Conservation (phyloP, 2,113 vertebrate genomes). For the Burhinus bistriatus region DNA sequence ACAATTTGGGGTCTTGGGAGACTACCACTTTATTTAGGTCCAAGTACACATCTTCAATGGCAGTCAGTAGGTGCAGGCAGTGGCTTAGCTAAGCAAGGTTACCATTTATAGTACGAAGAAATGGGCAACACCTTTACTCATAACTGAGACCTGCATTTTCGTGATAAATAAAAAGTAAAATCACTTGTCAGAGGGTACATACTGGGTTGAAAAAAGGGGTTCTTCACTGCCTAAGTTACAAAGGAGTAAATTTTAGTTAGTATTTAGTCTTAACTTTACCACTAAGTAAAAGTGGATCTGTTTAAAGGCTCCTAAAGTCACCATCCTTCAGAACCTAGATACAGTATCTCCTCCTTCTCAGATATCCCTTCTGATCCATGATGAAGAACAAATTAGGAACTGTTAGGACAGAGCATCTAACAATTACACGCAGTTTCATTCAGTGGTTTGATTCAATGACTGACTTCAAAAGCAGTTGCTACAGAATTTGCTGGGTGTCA, state of each 20-base stretch:
- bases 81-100: neutral
- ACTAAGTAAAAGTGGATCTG: neutral
- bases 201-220: neutral
- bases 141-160: neutral
- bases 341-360: neutral
- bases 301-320: neutral
- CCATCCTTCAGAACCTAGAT: neutral
- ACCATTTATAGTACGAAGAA: neutral
- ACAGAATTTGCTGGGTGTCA: neutral
- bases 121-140: neutral
- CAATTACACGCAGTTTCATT: neutral
- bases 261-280: neutral
- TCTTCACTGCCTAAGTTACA: neutral
- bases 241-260: neutral
- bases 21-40: neutral
- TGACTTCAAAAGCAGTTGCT: neutral
- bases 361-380: neutral
- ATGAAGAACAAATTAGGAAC: neutral
- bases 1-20: neutral
- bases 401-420: neutral
- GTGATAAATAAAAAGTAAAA: neutral
- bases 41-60: neutral
- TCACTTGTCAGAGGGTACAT: neutral
- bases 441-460: neutral
- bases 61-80: too few relatives aligned